These are phyloP conservation scores for Andricus curvator DNA, from an alignment of 2,888 invertebrate species.

Conservation along the genomic window DNA sequence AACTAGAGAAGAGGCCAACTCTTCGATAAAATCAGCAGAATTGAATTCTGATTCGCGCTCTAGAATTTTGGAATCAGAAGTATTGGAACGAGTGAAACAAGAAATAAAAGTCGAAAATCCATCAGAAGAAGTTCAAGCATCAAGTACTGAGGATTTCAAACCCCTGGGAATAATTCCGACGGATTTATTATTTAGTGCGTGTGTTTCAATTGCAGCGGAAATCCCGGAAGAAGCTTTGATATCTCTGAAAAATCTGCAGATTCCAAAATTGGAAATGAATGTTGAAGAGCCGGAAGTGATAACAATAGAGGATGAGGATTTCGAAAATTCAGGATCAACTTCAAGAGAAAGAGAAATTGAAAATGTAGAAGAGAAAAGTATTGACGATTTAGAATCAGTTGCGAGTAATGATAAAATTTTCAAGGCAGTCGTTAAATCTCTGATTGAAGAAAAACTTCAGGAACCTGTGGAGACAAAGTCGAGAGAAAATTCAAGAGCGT, in stretches of 20 bases:
- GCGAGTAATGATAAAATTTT: not conserved
- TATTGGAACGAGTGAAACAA: not conserved
- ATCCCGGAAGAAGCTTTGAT: conserved; percentile 5
- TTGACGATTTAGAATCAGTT: not conserved
- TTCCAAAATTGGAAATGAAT: not conserved
- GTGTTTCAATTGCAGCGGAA: conserved; percentile 31
- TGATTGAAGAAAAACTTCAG: not conserved
- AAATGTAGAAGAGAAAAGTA: not conserved
- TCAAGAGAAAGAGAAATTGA: not conserved
- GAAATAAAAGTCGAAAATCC: not conserved
- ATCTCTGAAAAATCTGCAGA: not conserved
- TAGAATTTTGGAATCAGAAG: not conserved
- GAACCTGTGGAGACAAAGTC: not conserved
- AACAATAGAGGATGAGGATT: not conserved
- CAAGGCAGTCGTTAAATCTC: not conserved
- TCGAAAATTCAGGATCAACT: not conserved
- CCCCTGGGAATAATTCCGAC: conserved; percentile 6
- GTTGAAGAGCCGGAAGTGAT: not conserved
- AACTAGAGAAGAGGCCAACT: not conserved
- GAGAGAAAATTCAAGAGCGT: not conserved
- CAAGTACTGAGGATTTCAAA: not conserved
- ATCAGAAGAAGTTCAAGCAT: not conserved
- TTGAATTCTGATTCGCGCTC: not conserved
- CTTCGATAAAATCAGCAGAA: not conserved
- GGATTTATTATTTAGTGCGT: not conserved